Conservation (phyloP, 1,140 invertebrate genomes). For the Euwallacea fornicatus region DNA sequence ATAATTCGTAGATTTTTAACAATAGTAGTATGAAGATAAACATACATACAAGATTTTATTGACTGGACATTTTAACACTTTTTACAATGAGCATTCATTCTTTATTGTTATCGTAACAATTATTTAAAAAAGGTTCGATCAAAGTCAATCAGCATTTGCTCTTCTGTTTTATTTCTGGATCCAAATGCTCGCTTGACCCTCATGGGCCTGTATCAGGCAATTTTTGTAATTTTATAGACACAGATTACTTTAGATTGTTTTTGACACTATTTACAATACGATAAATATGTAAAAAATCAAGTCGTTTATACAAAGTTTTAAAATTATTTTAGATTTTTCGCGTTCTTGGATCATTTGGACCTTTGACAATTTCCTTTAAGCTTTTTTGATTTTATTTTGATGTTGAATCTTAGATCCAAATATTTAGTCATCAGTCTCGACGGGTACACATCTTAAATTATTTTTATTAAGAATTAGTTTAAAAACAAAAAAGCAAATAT, state of each 20-base stretch:
- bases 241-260: slow-evolving; percentile 45
- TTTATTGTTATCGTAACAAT: slow-evolving; percentile 44
- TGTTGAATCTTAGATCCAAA: slow-evolving; percentile 24
- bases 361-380: slow-evolving; percentile 5
- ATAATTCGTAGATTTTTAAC: slow-evolving; percentile 51
- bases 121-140: slow-evolving; percentile 2
- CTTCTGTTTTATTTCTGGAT: too few relatives aligned
- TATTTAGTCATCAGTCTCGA: slow-evolving; percentile 27
- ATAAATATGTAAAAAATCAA: slow-evolving; percentile 27
- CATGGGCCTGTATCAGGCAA: too few relatives aligned
- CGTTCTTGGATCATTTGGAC: slow-evolving; percentile 26
- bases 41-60: slow-evolving; percentile 53
- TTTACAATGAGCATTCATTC: slow-evolving; percentile 53
- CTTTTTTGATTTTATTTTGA: slow-evolving; percentile 8
- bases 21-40: slow-evolving; percentile 52
- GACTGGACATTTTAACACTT: slow-evolving; percentile 54
- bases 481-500: background rate
- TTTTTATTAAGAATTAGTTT: background rate
- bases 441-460: slow-evolving; percentile 11
- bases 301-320: slow-evolving; percentile 19
- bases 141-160: too few relatives aligned
- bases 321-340: slow-evolving; percentile 26
- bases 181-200: too few relatives aligned
- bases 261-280: slow-evolving; percentile 28
- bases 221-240: slow-evolving; percentile 39